Evolutionary conservation across 1,140 invertebrate species (phyloP), one percentile per base, ranked within the genome.

Genomic region (Goniozus legneri): DNA sequence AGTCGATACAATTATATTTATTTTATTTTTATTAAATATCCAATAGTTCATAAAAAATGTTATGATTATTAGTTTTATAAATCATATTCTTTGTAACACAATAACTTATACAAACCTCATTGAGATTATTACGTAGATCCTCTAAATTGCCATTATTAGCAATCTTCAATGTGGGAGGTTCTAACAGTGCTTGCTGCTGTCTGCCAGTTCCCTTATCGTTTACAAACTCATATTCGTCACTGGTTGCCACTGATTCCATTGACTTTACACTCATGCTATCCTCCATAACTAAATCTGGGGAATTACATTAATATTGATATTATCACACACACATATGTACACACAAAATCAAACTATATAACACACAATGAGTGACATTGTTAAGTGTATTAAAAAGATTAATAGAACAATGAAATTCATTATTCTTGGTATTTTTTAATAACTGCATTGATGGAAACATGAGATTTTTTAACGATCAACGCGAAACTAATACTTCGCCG

Each of bases 201-300:
- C 73, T 75, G 13, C 65, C 67, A 43, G 43, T 71, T 58, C 61
- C 70, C 51, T 63, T 69, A 36, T 71, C 69, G 43, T 64, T 76
- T 56, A 92, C 82, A 69, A 91, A 86, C 75, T 91, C 88, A 76
- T 88, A 92, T 65, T 91, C 89, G 50, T 91, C 89, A 65, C 86
- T 89, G 30, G 86, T 89, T 39, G 85, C 83, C 64, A 86, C 77
- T 51, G 89, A 91, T 78, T 91, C 88, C 70, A 85, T 84, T 47
- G 88, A 91, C 79, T 86, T 85, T 40, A 84, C 81, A 69, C 85
- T 87, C 58, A 82, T 71, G 75, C 82, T 85, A 81, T 87, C 85
- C 81, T 88, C 86, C 86, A 88, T 88, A 77, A 78, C 76, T 74
- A 65, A 65, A 53, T 64, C 77, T 75, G 52, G 2, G 61, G 60